Evolutionary conservation across 2,797 vertebrate genomes (phyloP), one percentile per base, ranked within the genome.

Genomic region (Neoniphon sammara): DNA sequence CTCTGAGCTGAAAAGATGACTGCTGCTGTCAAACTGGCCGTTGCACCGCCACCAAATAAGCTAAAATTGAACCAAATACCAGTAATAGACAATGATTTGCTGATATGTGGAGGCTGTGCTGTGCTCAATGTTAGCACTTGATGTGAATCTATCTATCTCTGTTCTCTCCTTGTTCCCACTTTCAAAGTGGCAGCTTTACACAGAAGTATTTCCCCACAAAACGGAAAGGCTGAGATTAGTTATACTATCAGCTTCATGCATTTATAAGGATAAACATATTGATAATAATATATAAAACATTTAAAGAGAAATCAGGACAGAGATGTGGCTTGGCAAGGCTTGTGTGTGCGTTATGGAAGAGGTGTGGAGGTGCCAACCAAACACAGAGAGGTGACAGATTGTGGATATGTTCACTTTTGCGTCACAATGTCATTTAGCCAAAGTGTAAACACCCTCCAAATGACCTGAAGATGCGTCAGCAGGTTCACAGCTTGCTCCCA

Each of bases 211-310:
- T 66, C 42, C 47, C 52, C 18, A 65, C 30, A 49, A 69, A 59
- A 66, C 15, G 5, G 23, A 76, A 77, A 66, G 53, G 78, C 36
- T 60, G 30, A 57, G 14, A 60, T 52, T 77, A 80, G 87, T 88
- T 84, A 89, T 90, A 91, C 61, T 20, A 46, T 81, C 74, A 80
- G 68, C 50, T 79, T 84, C 89, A 90, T 91, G 90, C 92, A 82
- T 78, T 73, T 74, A 56, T 50, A 61, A 73, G 58, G 85, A 75
- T 68, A 31, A 58, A 61, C 30, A 71, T 65, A 66, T 73, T 66
- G 46, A 76, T 55, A 80, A 49, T 54, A 67, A 63, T 62, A 53
- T 11, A 42, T 59, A n/a, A 14, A 74, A 75, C 7, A 30, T 57
- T 64, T 49, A 30, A 2, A 50, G 57, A 58, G 65, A 72, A 76